Evolutionary conservation across 2,888 invertebrate species (phyloP).

Genomic region (Ectemnius continuus): DNA sequence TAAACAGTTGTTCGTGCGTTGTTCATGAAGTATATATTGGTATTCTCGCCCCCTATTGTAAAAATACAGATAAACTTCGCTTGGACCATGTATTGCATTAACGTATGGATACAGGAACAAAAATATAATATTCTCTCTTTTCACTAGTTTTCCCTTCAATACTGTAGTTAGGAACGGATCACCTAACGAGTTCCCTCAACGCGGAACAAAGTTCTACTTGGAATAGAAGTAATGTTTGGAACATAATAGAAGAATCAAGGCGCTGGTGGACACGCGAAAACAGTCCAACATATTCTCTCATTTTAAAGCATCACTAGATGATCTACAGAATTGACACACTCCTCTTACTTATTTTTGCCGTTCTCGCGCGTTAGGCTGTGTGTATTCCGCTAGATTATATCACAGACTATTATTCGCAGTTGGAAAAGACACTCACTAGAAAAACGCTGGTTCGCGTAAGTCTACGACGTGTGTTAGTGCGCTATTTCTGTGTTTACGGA

Average conservation of each 20-base stretch:
- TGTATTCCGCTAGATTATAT: conserved; percentile 56
- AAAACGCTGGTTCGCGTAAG: conserved; percentile 40
- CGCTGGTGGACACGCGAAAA: conserved; percentile 19
- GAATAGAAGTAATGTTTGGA: conserved; percentile 23
- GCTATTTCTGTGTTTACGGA: conserved; percentile 24
- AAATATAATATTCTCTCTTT: conserved; percentile 26
- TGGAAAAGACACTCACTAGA: conserved; percentile 54
- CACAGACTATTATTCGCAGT: conserved; percentile 59
- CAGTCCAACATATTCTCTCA: conserved; percentile 23
- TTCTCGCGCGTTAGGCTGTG: conserved; percentile 26
- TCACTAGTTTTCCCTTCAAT: conserved; percentile 24
- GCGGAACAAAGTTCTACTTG: conserved; percentile 18
- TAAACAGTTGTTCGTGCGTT: conserved; percentile 47
- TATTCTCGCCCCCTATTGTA: conserved; percentile 29
- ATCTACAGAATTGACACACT: conserved; percentile 47
- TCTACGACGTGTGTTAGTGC: conserved; percentile 35
- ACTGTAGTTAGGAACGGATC: conserved; percentile 38
- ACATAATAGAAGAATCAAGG: conserved; percentile 11
- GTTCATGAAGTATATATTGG: conserved; percentile 29
- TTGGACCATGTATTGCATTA: conserved; percentile 45
- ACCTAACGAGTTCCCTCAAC: not conserved
- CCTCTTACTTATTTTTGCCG: not conserved
- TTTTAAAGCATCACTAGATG: conserved; percentile 47
- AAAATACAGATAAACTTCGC: conserved; percentile 46
- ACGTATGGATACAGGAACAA: conserved; percentile 35